Conservation (phyloP, 2,113 vertebrate species). For the Meles meles region DNA sequence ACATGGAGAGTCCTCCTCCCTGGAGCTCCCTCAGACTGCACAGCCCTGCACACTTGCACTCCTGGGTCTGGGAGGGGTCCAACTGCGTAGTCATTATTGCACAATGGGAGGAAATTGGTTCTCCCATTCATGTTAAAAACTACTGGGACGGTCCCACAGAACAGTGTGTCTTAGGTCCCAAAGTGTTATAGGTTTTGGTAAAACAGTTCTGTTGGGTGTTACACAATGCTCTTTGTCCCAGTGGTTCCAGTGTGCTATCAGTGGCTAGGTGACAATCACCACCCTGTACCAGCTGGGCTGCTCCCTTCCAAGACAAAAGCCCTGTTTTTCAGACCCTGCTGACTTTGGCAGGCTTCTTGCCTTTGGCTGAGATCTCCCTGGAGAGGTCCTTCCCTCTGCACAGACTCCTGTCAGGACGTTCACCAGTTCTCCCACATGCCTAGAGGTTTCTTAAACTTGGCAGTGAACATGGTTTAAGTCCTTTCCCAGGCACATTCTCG, state of each 20-base stretch:
- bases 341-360: not conserved
- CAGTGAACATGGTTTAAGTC: not conserved
- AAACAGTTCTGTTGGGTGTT: not conserved
- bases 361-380: not conserved
- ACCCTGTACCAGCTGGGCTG: rapidly evolving
- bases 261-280: no score
- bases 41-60: not conserved
- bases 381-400: not conserved
- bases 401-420: not conserved
- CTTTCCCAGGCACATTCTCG: not conserved
- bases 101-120: not conserved
- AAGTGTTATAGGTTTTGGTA: not conserved
- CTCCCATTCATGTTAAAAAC: not conserved
- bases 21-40: not conserved
- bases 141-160: not conserved
- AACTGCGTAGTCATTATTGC: not conserved
- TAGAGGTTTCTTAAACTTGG: not conserved
- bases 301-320: not conserved
- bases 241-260: not conserved
- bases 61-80: not conserved
- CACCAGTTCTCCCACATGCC: not conserved
- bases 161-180: not conserved
- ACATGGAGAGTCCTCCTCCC: not conserved
- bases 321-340: rapidly evolving
- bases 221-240: not conserved